phyloP scores from a whole-genome alignment of 2,888 invertebrate genomes.

The Amiota minor region DNA sequence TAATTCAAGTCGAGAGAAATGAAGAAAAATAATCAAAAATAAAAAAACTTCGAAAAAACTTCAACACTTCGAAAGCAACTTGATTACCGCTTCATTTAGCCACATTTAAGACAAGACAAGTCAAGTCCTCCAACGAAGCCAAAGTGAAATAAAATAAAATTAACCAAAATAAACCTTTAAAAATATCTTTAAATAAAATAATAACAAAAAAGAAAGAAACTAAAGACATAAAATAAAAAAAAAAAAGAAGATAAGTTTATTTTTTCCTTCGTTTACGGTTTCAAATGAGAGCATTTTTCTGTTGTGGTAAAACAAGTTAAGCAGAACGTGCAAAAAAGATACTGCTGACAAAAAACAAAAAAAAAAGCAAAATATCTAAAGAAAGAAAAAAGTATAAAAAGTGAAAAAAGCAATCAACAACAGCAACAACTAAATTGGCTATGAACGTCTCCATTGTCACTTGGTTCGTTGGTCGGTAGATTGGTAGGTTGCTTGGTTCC shows the following conservation, averaged over 20 bases:
- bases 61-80: conserved; percentile 19
- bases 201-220: conserved; percentile 45
- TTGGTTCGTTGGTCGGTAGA: too few relatives aligned
- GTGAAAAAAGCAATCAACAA: conserved; percentile 49
- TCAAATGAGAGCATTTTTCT: conserved; percentile 64
- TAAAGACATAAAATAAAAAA: background rate
- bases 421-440: conserved; percentile 60
- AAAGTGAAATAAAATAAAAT: background rate
- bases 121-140: background rate
- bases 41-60: background rate
- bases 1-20: conserved; percentile 42
- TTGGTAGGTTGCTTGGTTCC: too few relatives aligned
- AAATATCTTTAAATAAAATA: conserved; percentile 38
- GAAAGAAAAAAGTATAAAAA: too few relatives aligned
- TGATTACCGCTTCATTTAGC: conserved; percentile 67
- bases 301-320: conserved; percentile 64
- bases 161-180: conserved; percentile 34
- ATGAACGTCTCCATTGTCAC: conserved; percentile 39
- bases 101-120: conserved; percentile 63
- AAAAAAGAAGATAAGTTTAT: background rate
- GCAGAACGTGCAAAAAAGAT: conserved; percentile 47
- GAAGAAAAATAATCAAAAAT: conserved; percentile 23
- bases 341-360: conserved; percentile 21
- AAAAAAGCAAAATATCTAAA: conserved; percentile 39
- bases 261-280: conserved; percentile 9